These are phyloP conservation scores for Amphipyra tragopoginis DNA, from an alignment of 2,888 invertebrate genomes.

Conservation along the genomic window DNA sequence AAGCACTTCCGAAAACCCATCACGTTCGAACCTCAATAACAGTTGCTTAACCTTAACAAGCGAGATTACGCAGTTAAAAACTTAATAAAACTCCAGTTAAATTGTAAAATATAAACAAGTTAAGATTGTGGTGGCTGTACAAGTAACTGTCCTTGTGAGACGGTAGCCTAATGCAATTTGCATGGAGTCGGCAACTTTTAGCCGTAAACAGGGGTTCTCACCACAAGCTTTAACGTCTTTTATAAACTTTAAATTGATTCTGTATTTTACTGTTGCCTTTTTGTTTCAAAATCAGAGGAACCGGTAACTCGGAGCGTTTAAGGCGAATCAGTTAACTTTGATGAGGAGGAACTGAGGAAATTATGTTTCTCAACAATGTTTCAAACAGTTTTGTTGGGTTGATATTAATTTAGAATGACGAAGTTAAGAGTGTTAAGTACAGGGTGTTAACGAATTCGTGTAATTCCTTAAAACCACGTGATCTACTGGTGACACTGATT, in stretches of 20 bases:
- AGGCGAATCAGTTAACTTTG: conserved; percentile 22
- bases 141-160: conserved; percentile 52
- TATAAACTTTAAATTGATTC: conserved; percentile 63
- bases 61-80: conserved; percentile 52
- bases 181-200: conserved; percentile 59
- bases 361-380: not conserved
- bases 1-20: conserved; percentile 23
- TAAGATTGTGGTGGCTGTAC: conserved; percentile 53
- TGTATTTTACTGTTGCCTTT: conserved; percentile 52
- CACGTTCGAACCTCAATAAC: conserved; percentile 23
- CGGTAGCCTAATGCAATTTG: conserved; percentile 64
- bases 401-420: not conserved
- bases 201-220: conserved; percentile 53
- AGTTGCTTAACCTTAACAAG: conserved; percentile 33
- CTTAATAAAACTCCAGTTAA: conserved; percentile 57
- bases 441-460: too few species aligned
- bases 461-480: too few species aligned
- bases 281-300: conserved; percentile 49
- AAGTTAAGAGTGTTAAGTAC: too few species aligned
- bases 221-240: conserved; percentile 56
- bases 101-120: conserved; percentile 62
- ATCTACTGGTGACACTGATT: too few species aligned
- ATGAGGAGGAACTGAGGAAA: conserved; percentile 4
- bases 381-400: not conserved
- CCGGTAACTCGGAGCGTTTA: conserved; percentile 26